Evolutionary conservation across 2,113 vertebrate species (phyloP), one percentile per base, ranked within the genome.

Genomic region (Platysteira castanea): DNA sequence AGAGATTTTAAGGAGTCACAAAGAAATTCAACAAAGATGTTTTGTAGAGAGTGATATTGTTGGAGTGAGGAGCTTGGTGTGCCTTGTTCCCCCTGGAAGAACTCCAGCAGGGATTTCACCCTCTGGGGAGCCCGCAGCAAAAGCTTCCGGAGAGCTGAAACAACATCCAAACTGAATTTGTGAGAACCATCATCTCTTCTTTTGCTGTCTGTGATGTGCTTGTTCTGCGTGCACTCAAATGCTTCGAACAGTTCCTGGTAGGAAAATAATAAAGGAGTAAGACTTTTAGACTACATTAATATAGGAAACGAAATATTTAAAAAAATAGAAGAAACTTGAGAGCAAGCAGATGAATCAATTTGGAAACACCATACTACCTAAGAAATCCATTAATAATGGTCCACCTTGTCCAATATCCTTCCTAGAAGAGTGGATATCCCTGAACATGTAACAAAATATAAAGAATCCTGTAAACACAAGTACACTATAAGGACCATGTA

Each of bases 191-290:
- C 95, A 69, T 97, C 93, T 39, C 67, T 87, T 76, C 90, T 98
- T 68, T 63, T 94, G 84, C 88, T 63, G 2, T 97, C 96, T 76
- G 90, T 53, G 49, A 61, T 11, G 28, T 44, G 52, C 41, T 93
- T 95, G 79, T 69, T 97, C 87, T 93, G 98, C 4, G 63, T 81
- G 71, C 95, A 94, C 64, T 98, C 87, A 96, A 99, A 99, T 13
- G 97, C 97, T 87, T 97, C 97, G 27, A 98, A 99, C 16, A 99
- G 95, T 63, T 99, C 99, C 99, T 99, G 93, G 65, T 1, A 89
- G 35, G 63, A 52, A 77, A 96, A 86, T 49, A 76, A 92, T 31
- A 91, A n/a, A 85, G 50, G 10, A 75, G 23, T 18, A 79, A 85
- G 35, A 27, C 12, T 84, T 86, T 89, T 73, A 76, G 59, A 67